Base-by-base conservation (phyloP, 2,113 vertebrate genomes). In the Vulpes vulpes region DNA sequence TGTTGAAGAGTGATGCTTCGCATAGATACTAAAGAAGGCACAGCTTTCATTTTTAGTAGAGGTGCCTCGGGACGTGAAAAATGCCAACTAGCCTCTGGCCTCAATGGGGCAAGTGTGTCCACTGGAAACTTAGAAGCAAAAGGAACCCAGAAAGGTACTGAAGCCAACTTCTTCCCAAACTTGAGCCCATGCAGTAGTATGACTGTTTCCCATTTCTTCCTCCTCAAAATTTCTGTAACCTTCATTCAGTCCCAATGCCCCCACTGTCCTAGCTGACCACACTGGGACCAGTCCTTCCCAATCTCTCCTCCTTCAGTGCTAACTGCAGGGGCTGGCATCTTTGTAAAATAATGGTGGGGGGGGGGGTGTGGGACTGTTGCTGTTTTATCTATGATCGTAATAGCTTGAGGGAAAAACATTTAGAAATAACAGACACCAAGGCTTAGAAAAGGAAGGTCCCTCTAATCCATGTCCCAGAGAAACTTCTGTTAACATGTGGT, bases 201-300 rank as follows among this genome's bases (percentile, higher is more conserved):
- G 81, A 78, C 20, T 6, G 80, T 30, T 64, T 51, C 49, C 71
- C 49, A 20, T 8, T 83, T 78, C 32, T 11, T 84, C 32, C 57
- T 91, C 80, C 69, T 84, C 43, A 65, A 81, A 94, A 30, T 32
- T 23, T 64, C 51, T 2, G 43, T 27, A 23, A 30, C 22, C 51
- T 11, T 27, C 55, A 19, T 11, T 27, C 55, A 19, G n/a, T 22
- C 51, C 5, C 9, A 0, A 0, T 0, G 6, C 0, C 20, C 23
- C 69, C 5, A 2, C 51, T 38, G 55, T 30, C n/a, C 84, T 38
- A 11, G 16, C 9, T 12, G 65, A 11, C 19, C 4, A 2, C 8
- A 22, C 80, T 25, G 32, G 74, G 60, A 5, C 69, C 6, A 2
- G 89, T 5, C 19, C n/a, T 43, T 12, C 65, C 38, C 53, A 23